Evolutionary conservation across 2,797 vertebrate species (phyloP), one percentile per base, ranked within the genome.

Genomic region (Synanceia verrucosa): DNA sequence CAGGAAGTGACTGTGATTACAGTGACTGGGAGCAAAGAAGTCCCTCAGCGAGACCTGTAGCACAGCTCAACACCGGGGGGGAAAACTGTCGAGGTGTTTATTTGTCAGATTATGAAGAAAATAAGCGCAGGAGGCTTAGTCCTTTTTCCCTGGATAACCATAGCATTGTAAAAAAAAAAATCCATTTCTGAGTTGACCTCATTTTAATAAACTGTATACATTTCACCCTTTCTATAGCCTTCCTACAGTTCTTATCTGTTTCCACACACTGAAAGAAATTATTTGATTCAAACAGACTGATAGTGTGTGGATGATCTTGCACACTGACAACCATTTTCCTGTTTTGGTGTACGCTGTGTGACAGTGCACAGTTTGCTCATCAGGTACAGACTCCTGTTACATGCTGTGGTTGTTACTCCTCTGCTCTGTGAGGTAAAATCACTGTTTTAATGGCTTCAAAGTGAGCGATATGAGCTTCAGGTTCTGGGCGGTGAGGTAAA

Each of bases 281-380:
- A 71, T 62, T 26, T 41, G 51, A 70, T 71, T 53, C 16, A 9
- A 79, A 36, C 39, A 43, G 41, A 58, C 21, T 14, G 43, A 39
- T 34, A 31, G 29, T 31, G 9, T 31, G 29, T 8, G 9, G 29
- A 2, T 31, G 29, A 31, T 31, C 18, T 39, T 18, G 16, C 55
- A 64, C 26, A 43, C 14, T 48, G 56, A 62, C 53, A 63, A 11
- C 60, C 43, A 2, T 60, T 37, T n/a, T 31, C 29, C 29, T 31
- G 3, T 31, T 31, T 31, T 31, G 29, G 29, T 31, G 29, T 31
- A n/a, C 29, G 5, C 29, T 29, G 28, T 29, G 28, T 29, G 28
- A 29, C 6, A 29, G 6, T 4, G 6, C 28, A 29, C 28, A 29
- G 4, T 31, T 31, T 31, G 29, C 9, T 31, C 5, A 31, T 9